Evolutionary conservation across 1,140 invertebrate genomes (phyloP).

Genomic region (Drosophila nigromelanica): DNA sequence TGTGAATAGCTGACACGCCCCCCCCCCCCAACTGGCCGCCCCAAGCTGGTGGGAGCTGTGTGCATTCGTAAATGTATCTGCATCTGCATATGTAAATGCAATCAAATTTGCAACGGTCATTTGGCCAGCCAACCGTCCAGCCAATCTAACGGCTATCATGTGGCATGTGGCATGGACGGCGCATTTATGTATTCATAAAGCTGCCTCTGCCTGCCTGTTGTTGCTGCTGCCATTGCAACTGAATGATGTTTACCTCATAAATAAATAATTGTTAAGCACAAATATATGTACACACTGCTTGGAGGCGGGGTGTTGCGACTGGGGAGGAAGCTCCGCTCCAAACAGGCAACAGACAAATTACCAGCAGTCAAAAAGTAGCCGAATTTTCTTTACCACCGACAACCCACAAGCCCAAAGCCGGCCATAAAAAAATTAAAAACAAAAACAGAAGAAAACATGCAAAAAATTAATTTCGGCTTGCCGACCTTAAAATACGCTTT

Average conservation of each 20-base stretch:
- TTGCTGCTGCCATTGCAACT: constrained; percentile 51
- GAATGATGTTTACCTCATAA: constrained; percentile 82
- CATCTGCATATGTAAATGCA: constrained; percentile 77
- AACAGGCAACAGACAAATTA: constrained; percentile 61
- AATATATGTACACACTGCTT: constrained; percentile 59
- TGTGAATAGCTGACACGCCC: neutral
- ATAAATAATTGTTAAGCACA: constrained; percentile 78
- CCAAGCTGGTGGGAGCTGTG: constrained; percentile 12
- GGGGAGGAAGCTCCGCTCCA: neutral
- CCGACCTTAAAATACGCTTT: too few species aligned
- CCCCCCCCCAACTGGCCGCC: too few species aligned
- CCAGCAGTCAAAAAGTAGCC: constrained; percentile 67
- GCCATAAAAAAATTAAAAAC: constrained; percentile 12
- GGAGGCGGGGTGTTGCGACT: neutral
- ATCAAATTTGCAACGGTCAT: constrained; percentile 79
- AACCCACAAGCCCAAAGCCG: neutral
- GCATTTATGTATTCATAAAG: constrained; percentile 72
- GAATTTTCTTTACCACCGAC: constrained; percentile 33
- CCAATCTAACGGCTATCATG: constrained; percentile 76
- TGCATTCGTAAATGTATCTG: constrained; percentile 34
- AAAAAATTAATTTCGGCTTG: too few species aligned
- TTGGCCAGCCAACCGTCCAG: constrained; percentile 65
- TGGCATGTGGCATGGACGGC: constrained; percentile 40
- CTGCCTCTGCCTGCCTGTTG: constrained; percentile 30
- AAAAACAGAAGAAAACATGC: too few species aligned